These are phyloP conservation scores for Zeugodacus cucurbitae DNA, from an alignment of 1,140 invertebrate genomes.

Conservation along the genomic window DNA sequence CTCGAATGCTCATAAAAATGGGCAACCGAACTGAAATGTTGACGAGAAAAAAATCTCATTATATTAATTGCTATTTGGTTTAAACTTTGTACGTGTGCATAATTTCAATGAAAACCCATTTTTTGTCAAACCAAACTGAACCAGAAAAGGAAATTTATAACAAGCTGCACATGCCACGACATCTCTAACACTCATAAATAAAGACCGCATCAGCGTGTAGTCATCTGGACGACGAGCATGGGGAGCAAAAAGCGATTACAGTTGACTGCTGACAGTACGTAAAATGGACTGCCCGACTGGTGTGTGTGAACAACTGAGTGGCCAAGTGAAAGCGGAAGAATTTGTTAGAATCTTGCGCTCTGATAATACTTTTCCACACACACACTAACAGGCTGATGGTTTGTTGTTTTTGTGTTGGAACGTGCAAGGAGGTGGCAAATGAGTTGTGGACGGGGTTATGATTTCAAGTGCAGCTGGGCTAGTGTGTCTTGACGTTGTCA, in stretches of 20 bases:
- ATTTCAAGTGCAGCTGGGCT: background rate
- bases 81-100: background rate
- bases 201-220: constrained; percentile 22
- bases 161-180: constrained; percentile 3
- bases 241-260: background rate
- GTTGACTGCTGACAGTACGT: constrained; percentile 18
- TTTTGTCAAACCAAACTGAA: background rate
- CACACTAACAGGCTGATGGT: too few relatives aligned
- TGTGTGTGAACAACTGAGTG: background rate
- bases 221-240: background rate
- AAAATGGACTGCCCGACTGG: background rate
- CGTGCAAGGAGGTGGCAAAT: constrained; percentile 26
- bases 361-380: background rate
- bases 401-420: background rate
- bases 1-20: background rate
- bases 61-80: constrained; percentile 30
- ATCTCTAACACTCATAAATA: constrained; percentile 37
- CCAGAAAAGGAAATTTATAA: constrained; percentile 35
- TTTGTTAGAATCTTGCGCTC: constrained; percentile 35
- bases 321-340: constrained; percentile 21
- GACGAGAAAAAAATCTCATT: background rate
- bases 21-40: background rate
- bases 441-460: background rate
- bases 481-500: too few relatives aligned
- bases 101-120: constrained; percentile 37